Base-by-base conservation (phyloP, 2,888 invertebrate species). In the Vesta saturnalis region DNA sequence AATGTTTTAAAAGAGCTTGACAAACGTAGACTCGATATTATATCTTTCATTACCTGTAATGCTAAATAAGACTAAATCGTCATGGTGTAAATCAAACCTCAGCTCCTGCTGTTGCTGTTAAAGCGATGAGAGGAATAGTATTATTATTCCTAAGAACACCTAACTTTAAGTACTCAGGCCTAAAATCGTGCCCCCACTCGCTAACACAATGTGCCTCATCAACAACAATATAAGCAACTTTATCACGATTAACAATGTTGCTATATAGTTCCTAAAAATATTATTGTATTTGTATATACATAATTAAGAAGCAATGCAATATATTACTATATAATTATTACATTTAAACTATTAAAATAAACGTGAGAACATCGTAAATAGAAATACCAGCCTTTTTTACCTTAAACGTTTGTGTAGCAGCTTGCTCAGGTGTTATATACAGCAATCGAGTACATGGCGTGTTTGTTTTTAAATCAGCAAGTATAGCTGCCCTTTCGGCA, bases 191-290 rank as follows among this genome's bases (percentile, higher is more conserved):
- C 0, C 99, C 99, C 99, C 99, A 99, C 78, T 99, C 94, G 77
- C 96, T 97, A 0, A 99, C 96, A 85, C 97, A 97, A 85, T 97
- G 97, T 1, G 97, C 97, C 86, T 99, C 99, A 85, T 99, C 99
- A 10, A 99, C 93, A 18, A 97, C 92, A 77, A 99, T 90, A 83
- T 95, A 96, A 0, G 94, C 92, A 2, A 99, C 84, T 80, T 94
- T 91, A 63, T 92, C 89, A 78, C 90, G 89, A 77, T 91, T 92
- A 63, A 90, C 85, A 74, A 97, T 84, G 76, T 90, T 89, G 19
- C 89, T 86, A 69, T 94, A 85, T 1, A 95, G 82, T 52, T 86
- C 85, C 87, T 88, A 73, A 47, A 83, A 81, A 59, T 4, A 15
- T 49, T 10, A 3, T 55, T 22, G 8, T 10, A 10, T 30, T 30